phyloP scores from a whole-genome alignment of 35 echinoderm and acorn worm species.

The Stichopus chloronotus region DNA sequence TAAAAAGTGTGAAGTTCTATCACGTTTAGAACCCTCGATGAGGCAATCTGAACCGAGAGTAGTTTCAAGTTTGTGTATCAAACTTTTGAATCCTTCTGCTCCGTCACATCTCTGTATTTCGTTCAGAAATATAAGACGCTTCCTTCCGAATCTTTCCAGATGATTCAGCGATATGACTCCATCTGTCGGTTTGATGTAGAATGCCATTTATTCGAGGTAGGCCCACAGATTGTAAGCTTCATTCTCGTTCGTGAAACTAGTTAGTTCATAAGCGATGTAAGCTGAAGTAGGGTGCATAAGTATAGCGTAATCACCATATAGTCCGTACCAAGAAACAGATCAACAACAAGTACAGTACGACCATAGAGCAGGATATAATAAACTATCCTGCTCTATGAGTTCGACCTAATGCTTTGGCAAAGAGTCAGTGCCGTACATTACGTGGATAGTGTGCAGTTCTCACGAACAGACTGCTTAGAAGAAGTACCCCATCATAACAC shows the following conservation, averaged over 20 bases:
- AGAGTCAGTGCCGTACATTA: too few relatives aligned
- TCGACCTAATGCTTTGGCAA: too few relatives aligned
- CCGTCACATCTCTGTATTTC: conserved; percentile 40
- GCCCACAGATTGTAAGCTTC: not conserved
- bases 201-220: conserved; percentile 27
- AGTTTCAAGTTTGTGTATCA: not conserved
- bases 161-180: conserved; percentile 26
- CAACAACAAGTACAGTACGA: too few relatives aligned
- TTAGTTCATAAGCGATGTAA: not conserved
- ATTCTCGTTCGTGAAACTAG: not conserved
- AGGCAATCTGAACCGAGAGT: conserved; percentile 49
- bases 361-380: too few relatives aligned
- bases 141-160: conserved; percentile 18
- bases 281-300: not conserved
- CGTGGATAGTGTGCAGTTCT: too few relatives aligned
- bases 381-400: too few relatives aligned
- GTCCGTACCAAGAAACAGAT: too few relatives aligned
- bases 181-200: conserved; percentile 52
- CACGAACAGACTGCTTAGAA: too few relatives aligned
- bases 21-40: conserved; percentile 54
- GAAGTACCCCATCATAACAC: too few relatives aligned
- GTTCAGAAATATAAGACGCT: conserved; percentile 34
- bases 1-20: conserved; percentile 45
- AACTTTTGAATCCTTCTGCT: conserved; percentile 11
- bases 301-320: not conserved